A percentile compares a stretch with the other conserved stretches of the same genome.
phyloP scores from a whole-genome alignment of 1,140 invertebrate species.

The Uloborus diversus region DNA sequence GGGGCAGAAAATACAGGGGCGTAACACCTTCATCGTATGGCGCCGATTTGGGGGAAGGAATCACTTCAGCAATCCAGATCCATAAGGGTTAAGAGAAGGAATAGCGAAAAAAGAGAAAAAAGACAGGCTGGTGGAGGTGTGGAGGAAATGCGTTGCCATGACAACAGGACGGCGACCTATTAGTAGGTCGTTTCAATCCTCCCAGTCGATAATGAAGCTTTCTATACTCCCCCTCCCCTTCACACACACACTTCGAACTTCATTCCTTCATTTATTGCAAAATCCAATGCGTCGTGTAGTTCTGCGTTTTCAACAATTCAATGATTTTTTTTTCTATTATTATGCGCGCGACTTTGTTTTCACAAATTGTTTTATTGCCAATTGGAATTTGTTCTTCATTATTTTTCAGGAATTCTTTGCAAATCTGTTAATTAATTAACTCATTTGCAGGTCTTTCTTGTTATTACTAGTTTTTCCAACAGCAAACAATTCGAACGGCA shows the following conservation, averaged over 20 bases:
- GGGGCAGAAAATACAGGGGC: neutral
- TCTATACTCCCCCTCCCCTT: slow-evolving; percentile 18
- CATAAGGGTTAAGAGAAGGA: slow-evolving; percentile 37
- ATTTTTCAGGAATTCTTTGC: too few species aligned
- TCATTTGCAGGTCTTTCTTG: too few species aligned
- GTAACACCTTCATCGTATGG: slow-evolving; percentile 43
- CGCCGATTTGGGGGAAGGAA: slow-evolving; percentile 39
- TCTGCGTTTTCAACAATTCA: neutral
- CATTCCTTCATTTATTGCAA: slow-evolving; percentile 47
- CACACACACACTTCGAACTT: neutral
- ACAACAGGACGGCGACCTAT: slow-evolving; percentile 51
- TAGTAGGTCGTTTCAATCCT: slow-evolving; percentile 54
- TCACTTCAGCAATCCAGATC: slow-evolving; percentile 43
- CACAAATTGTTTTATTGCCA: too few species aligned
- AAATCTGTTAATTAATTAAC: too few species aligned
- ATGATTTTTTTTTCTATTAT: slow-evolving; percentile 17
- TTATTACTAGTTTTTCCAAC: too few species aligned
- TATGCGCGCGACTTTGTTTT: too few species aligned
- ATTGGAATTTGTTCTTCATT: too few species aligned
- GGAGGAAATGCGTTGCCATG: slow-evolving; percentile 42
- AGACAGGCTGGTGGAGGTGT: neutral
- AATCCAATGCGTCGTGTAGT: slow-evolving; percentile 11
- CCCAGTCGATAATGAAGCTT: slow-evolving; percentile 53
- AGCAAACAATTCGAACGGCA: too few species aligned
- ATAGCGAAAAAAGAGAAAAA: slow-evolving; percentile 2